Base-by-base conservation (phyloP, 2,888 invertebrate genomes). In the Galerucella pusilla region DNA sequence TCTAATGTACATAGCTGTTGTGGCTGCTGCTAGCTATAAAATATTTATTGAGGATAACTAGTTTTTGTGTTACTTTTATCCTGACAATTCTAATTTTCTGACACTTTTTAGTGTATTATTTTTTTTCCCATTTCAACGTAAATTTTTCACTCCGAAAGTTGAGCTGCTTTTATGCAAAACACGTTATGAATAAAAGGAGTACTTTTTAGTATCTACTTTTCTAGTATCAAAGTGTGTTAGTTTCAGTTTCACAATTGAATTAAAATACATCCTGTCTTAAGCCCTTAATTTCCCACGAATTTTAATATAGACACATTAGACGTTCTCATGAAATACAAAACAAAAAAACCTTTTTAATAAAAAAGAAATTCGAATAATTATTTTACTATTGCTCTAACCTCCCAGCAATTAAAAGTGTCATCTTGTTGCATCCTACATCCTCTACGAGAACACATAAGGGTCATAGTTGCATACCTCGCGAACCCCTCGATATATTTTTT, bases 401-500 rank as follows among this genome's bases (percentile, higher is more conserved):
- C 54, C 65, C 61, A 52, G 68, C 68, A 70, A 72, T 77, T 74
- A 69, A 74, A 76, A 63, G 35, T 64, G 68, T 71, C 57, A 42
- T 59, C 57, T 57, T 35, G 68, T 52, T 35, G 61, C 68, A 52
- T 61, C 35, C 20, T 52, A 20, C 66, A 64, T 60, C 68, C 71
- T 49, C 45, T 61, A 4, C 35, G 61, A n/a, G 12, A 61, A 45
- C 60, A 20, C 68, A 45, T 75, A 75, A 72, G 68, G 72, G 45
- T 68, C 14, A 75, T 46, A 69, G 65, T 72, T 25, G 66, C 11
- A 20, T 67, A 12, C 16, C 52, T 6, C 60, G 16, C 57, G 54
- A 75, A 76, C 80, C 75, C 76, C 76, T 80, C 73, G 72, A 72
- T 71, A 64, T 52, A 70, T 75, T 79, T 81, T 79, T 81, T 78